Base-by-base conservation (phyloP, 2,888 invertebrate genomes). In the Spodoptera picta region DNA sequence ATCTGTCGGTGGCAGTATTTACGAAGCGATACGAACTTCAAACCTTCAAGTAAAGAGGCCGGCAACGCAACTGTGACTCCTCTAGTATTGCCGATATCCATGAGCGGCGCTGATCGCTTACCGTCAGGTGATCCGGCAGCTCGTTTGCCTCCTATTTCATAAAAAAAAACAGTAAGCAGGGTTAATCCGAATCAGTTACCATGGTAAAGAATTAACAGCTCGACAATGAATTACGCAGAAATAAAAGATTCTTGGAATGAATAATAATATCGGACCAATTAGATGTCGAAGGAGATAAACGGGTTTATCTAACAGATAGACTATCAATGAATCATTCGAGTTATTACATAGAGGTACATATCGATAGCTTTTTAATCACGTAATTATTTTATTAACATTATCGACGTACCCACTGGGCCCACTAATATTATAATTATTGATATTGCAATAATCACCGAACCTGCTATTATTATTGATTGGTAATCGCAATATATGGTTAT, bases 361-460 rank as follows among this genome's bases (percentile, higher is more conserved):
- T 50, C 49, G 50, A 66, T 60, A 50, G 43, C 46, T 54, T 66
- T 44, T 11, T 54, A 54, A 66, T 68, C 60, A 54, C 9, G 3
- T 54, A 50, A 54, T 51, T 66, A 60, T 67, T 59, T 66, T 52
- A 59, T 67, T 59, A 46, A 60, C 51, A 7, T 12, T 27, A 67
- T 60, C 49, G 31, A 42, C n/a, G 10, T 36, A 19, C 2, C 19
- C 27, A 53, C 9, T 27, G 14, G 23, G 4, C 36, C 27, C 9
- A 49, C 65, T 56, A 23, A 12, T 44, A 10, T 19, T 44, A 12
- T 10, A 49, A 43, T 58, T 41, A 54, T 12, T 53, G 19, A 46
- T 31, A 48, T 27, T 53, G 31, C n/a, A 44, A 24, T 44, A 43
- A 27, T 63, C 27, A 43, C 31, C 2, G 6, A 24, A 14, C 14